Conservation (phyloP, 2,113 vertebrate species). For the Ranitomeya variabilis region DNA sequence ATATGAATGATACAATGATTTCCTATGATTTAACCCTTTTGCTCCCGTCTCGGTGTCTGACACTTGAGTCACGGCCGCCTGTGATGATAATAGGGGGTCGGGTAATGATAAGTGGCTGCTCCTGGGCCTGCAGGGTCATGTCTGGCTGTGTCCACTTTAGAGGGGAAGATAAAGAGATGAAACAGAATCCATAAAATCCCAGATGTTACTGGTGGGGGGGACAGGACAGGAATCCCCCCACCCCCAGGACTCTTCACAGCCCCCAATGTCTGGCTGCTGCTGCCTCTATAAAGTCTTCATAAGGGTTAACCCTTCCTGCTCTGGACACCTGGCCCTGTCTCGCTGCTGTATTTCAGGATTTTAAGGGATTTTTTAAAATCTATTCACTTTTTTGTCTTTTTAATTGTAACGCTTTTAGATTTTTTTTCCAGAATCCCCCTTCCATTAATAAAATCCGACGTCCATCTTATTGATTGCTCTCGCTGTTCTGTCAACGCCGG, state of each 20-base stretch:
- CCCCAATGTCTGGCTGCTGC: conserved; percentile 19
- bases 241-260: background rate
- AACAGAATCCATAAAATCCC: conserved; percentile 45
- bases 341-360: background rate
- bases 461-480: too few relatives aligned
- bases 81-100: background rate
- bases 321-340: background rate
- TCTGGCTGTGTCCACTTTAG: background rate
- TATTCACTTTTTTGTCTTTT: too few relatives aligned
- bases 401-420: too few relatives aligned
- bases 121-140: conserved; percentile 30
- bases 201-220: conserved; percentile 32
- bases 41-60: too few relatives aligned
- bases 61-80: too few relatives aligned
- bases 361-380: too few relatives aligned
- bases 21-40: background rate
- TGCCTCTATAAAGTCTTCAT: background rate
- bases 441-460: too few relatives aligned
- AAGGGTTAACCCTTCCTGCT: background rate
- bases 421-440: too few relatives aligned
- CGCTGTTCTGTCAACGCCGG: too few relatives aligned
- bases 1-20: too few relatives aligned
- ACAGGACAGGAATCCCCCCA: background rate
- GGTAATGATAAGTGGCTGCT: background rate
- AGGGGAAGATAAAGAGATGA: conserved; percentile 50